These are phyloP conservation scores for Antennarius striatus DNA, from an alignment of 2,113 vertebrate species.

Conservation along the genomic window DNA sequence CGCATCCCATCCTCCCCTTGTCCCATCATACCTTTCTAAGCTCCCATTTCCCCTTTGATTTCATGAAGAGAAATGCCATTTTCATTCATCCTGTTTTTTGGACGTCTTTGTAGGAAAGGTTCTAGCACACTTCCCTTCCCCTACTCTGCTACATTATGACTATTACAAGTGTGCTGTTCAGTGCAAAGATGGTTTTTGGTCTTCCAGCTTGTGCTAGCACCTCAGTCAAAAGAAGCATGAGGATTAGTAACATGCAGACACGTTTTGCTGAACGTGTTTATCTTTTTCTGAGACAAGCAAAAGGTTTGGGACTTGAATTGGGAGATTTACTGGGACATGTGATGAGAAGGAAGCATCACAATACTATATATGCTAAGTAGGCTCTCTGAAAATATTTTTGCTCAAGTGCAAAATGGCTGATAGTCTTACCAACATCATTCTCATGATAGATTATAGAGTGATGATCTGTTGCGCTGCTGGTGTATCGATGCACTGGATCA, in stretches of 20 bases:
- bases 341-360: too few species aligned
- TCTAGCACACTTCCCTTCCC: not conserved
- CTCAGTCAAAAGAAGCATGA: too few species aligned
- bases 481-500: slow-evolving; percentile 69
- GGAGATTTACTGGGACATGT: not conserved
- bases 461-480: slow-evolving; percentile 37
- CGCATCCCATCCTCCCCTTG: not conserved
- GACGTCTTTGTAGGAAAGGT: slow-evolving; percentile 2
- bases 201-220: too few species aligned
- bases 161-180: not conserved
- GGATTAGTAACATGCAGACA: too few species aligned
- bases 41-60: slow-evolving; percentile 14
- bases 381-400: not conserved
- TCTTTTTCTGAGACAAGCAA: too few species aligned
- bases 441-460: slow-evolving; percentile 86
- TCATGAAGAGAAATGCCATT: slow-evolving; percentile 44
- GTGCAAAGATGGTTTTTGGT: not conserved
- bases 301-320: too few species aligned
- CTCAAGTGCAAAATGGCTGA: not conserved
- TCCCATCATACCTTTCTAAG: not conserved
- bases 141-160: slow-evolving; percentile 18
- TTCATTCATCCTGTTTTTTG: slow-evolving; percentile 52
- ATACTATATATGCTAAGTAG: not conserved
- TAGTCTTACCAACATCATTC: slow-evolving; percentile 79
- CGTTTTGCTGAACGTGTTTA: too few species aligned